Percentiles rank a stretch among this genome's conserved stretches.
phyloP scores from a whole-genome alignment of 1,140 invertebrate species.

The Euura lappo region DNA sequence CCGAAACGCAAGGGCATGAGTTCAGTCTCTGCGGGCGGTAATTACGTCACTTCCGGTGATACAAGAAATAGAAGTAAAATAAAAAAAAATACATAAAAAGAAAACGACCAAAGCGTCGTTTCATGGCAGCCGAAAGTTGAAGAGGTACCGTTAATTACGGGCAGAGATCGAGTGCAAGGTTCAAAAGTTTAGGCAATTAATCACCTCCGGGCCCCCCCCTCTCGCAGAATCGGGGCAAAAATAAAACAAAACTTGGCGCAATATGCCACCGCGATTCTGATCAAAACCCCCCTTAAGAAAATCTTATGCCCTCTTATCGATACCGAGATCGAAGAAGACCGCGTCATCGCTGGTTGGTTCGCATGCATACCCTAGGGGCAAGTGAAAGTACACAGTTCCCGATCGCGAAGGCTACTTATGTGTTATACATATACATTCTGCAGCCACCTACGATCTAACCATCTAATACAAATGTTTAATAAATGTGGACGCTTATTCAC shows the following conservation, averaged over 20 bases:
- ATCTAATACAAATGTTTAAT: too few relatives aligned
- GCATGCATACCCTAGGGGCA: neutral
- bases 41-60: conserved; percentile 1
- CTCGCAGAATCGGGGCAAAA: too few relatives aligned
- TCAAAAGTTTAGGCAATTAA: conserved; percentile 5
- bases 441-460: too few relatives aligned
- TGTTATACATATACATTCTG: neutral
- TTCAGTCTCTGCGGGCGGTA: neutral
- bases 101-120: neutral
- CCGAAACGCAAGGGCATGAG: too few relatives aligned
- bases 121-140: neutral
- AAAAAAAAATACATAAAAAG: too few relatives aligned
- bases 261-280: too few relatives aligned
- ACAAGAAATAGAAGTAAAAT: neutral
- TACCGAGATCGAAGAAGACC: conserved; percentile 1
- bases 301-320: neutral
- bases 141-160: conserved; percentile 2
- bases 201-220: neutral
- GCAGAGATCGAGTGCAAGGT: conserved; percentile 1
- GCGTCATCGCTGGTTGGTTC: neutral
- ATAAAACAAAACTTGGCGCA: too few relatives aligned
- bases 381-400: neutral
- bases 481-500: too few relatives aligned
- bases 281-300: too few relatives aligned
- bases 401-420: neutral